Evolutionary conservation across 1,140 invertebrate genomes (phyloP).

Genomic region (Coptotermes formosanus): DNA sequence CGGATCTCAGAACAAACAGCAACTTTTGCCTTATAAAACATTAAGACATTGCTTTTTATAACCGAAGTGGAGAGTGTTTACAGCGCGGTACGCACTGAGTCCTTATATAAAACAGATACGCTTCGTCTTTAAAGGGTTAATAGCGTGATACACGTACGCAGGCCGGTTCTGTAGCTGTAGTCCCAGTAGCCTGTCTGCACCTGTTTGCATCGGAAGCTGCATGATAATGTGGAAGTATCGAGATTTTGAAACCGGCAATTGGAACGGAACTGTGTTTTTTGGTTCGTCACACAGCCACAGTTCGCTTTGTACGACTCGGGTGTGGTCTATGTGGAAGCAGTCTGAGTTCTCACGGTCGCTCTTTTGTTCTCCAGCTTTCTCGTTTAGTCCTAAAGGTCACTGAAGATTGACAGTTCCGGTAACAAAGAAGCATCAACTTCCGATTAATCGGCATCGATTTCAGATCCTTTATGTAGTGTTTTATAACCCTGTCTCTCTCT

Average conservation of each 20-base stretch:
- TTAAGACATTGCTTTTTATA: no score
- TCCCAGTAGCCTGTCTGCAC: not conserved
- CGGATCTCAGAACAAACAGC: no score
- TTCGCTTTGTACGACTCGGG: not conserved
- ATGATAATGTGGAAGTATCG: not conserved
- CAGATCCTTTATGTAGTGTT: no score
- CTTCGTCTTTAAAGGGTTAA: no score
- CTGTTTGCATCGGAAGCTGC: not conserved
- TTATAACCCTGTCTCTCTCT: no score
- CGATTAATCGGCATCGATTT: not conserved
- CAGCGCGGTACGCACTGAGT: no score
- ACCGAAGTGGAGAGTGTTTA: no score
- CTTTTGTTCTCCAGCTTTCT: not conserved
- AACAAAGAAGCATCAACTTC: conserved; percentile 3
- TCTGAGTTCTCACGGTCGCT: not conserved
- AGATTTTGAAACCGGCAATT: not conserved
- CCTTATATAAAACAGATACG: no score
- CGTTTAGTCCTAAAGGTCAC: not conserved
- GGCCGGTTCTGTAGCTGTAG: no score
- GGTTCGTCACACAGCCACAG: not conserved
- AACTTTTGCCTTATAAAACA: no score
- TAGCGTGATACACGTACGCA: no score
- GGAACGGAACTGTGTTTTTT: not conserved
- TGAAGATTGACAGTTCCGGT: conserved; percentile 14
- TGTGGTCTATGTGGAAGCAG: not conserved